Conservation (phyloP, 2,797 vertebrate species). For the Protosalanx chinensis region DNA sequence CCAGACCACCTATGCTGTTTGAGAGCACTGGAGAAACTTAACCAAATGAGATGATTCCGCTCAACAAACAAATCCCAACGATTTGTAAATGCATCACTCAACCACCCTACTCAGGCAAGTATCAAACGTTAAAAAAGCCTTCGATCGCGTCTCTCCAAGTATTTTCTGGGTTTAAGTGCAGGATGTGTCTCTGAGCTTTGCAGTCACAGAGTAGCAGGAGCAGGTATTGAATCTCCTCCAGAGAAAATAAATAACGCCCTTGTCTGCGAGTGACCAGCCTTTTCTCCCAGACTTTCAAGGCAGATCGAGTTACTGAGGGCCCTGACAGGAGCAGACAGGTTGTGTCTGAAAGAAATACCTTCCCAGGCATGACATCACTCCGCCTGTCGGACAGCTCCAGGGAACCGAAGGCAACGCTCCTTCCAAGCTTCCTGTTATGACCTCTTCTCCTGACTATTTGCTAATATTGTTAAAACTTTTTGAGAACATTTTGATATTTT, state of each 20-base stretch:
- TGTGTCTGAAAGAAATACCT: conserved; percentile 76
- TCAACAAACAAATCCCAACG: neutral
- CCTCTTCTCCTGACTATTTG: neutral
- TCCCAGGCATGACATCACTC: conserved; percentile 74
- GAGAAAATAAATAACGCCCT: conserved; percentile 78
- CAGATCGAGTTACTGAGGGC: conserved; percentile 72
- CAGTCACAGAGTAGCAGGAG: conserved; percentile 39
- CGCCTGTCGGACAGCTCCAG: conserved; percentile 15
- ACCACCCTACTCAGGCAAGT: conserved; percentile 24
- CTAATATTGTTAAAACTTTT: neutral
- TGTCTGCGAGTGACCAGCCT: conserved; percentile 74
- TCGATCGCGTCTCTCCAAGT: conserved; percentile 47
- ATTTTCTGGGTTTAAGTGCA: conserved; percentile 40
- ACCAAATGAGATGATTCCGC: neutral
- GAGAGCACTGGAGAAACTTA: neutral
- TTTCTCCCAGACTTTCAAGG: conserved; percentile 73
- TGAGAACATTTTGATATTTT: neutral
- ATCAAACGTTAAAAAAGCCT: conserved; percentile 39
- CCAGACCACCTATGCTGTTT: neutral
- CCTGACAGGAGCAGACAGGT: conserved; percentile 76
- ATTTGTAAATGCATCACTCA: conserved; percentile 31
- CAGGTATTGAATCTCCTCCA: conserved; percentile 69
- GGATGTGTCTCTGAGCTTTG: conserved; percentile 33
- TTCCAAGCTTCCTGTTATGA: conserved; percentile 7
- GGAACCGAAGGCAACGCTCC: conserved; percentile 4